Evolutionary conservation across 2,113 vertebrate genomes (phyloP), one percentile per base, ranked within the genome.

Genomic region (Menura novaehollandiae): DNA sequence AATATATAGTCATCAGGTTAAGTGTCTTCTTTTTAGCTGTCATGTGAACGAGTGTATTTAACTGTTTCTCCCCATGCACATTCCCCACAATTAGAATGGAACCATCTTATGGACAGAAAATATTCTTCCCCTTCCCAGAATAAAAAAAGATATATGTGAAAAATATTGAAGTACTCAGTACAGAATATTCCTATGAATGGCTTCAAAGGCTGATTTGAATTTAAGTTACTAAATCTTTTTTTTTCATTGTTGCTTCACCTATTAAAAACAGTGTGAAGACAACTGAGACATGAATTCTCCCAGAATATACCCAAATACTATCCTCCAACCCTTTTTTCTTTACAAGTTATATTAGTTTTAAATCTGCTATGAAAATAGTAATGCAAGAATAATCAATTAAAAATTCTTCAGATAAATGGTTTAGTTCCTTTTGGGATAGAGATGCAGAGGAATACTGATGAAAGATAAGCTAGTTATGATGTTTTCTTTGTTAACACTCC

Each of bases 1-100:
- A 66, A 84, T 52, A 66, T 11, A 82, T 86, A 92, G 93, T 93
- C 82, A 95, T 83, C 83, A 85, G 75, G 58, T 95, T 96, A 94
- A 93, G 22, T 43, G 24, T 91, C 33, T 53, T 94, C 89, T 84
- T 93, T 92, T 82, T 46, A 89, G 71, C 85, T 96, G 74, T 88
- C 64, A 77, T 52, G 55, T 78, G 74, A 95, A 88, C 63, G 82
- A 88, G 15, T 30, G 28, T 58, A 84, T 69, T 53, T 35, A 63
- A 80, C 64, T 64, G 30, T 60, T 86, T 94, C 52, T 83, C 43
- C 7, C 28, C 15, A 13, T 18, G n/a, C 18, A 78, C 9, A 12
- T 68, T 79, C 75, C 14, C 75, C 60, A 59, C 64, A 43, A 74
- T 49, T 59, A 72, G 41, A 72, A 78, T 41, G 41, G 17, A 79